Percentiles rank a stretch among this genome's conserved stretches.
Evolutionary conservation across 2,888 invertebrate genomes (phyloP).

Genomic region (Malacosoma neustria): DNA sequence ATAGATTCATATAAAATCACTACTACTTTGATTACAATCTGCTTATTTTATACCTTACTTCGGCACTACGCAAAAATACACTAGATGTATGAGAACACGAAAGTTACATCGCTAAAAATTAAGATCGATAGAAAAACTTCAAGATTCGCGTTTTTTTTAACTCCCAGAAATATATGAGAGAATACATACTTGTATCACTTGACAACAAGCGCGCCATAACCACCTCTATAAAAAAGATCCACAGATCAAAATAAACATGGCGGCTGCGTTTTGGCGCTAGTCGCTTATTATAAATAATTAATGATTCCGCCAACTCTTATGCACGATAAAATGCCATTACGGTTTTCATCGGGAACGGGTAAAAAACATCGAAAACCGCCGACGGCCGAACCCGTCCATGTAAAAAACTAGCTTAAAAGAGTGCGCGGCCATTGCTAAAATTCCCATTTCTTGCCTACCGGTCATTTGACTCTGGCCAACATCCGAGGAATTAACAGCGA

Average conservation of each 20-base stretch:
- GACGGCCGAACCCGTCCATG: conserved; percentile 50
- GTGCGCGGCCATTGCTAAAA: conserved; percentile 67
- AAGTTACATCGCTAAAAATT: too few relatives aligned
- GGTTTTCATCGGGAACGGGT: conserved; percentile 66
- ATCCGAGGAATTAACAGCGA: conserved; percentile 68
- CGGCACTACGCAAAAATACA: too few relatives aligned
- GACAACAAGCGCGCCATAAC: conserved; percentile 24
- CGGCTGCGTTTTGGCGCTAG: conserved; percentile 57
- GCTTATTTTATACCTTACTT: too few relatives aligned
- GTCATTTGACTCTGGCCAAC: conserved; percentile 72
- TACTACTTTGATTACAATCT: too few relatives aligned
- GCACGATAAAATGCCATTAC: conserved; percentile 74
- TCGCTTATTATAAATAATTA: conserved; percentile 74
- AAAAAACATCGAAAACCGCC: conserved; percentile 62
- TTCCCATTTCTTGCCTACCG: conserved; percentile 67
- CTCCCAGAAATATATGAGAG: too few relatives aligned
- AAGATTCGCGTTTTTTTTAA: too few relatives aligned
- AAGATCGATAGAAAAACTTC: too few relatives aligned
- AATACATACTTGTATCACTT: too few relatives aligned
- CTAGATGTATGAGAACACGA: too few relatives aligned
- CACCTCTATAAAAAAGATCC: conserved; percentile 32
- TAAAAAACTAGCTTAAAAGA: conserved; percentile 68
- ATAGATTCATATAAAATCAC: too few relatives aligned
- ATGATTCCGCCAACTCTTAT: conserved; percentile 70
- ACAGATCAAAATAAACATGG: conserved; percentile 44